These are phyloP conservation scores for Drosophila mayaguana DNA, from an alignment of 2,888 invertebrate genomes.

Conservation along the genomic window DNA sequence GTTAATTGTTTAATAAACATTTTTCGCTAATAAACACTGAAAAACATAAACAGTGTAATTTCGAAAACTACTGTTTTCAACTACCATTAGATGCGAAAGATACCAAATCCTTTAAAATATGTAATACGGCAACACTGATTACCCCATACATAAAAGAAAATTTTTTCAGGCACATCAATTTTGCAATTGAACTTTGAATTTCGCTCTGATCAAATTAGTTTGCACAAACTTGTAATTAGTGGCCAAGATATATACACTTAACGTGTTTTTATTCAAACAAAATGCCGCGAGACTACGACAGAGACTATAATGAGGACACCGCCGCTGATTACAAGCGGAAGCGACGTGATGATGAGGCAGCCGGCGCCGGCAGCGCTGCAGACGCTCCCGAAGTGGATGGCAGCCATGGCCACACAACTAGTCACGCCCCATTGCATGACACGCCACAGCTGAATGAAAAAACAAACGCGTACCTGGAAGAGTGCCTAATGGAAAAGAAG, in stretches of 20 bases:
- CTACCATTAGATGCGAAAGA: neutral
- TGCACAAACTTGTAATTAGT: conserved; percentile 14
- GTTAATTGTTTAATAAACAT: neutral
- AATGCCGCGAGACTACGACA: conserved; percentile 84
- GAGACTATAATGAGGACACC: conserved; percentile 83
- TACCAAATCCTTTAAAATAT: conserved; percentile 5
- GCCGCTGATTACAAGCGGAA: conserved; percentile 83
- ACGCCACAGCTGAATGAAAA: conserved; percentile 88
- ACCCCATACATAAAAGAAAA: conserved; percentile 64
- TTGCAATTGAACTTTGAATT: conserved; percentile 38
- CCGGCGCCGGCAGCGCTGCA: conserved; percentile 58
- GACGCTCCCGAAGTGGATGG: conserved; percentile 74
- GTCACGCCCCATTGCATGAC: conserved; percentile 76
- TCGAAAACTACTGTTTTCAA: conserved; percentile 4
- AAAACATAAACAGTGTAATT: neutral
- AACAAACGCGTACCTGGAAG: conserved; percentile 91
- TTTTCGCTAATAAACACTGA: neutral
- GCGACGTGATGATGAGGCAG: conserved; percentile 82
- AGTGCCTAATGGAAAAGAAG: conserved; percentile 90
- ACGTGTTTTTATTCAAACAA: conserved; percentile 28
- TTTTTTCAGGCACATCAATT: conserved; percentile 43
- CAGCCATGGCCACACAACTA: conserved; percentile 61
- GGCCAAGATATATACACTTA: conserved; percentile 3
- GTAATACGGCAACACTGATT: conserved; percentile 31
- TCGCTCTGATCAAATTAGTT: conserved; percentile 23